phyloP scores from a whole-genome alignment of 30 jellyfish, hydroid and myxozoan genomes.

The Hydractinia symbiolongicarpus region DNA sequence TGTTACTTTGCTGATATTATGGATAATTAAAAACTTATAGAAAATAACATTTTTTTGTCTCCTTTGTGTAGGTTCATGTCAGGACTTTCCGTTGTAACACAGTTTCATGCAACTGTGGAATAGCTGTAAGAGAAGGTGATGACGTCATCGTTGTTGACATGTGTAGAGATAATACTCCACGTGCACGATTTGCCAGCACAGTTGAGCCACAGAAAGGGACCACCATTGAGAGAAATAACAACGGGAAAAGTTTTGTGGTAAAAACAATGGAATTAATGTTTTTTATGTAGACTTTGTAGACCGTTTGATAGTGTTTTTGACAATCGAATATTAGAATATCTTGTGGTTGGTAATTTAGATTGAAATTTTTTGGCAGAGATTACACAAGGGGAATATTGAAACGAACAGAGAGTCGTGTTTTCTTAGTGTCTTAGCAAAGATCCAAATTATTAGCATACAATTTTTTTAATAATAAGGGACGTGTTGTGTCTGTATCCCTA shows the following conservation, averaged over 20 bases:
- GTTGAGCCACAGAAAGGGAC: conserved; percentile 80
- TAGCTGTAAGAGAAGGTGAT: conserved; percentile 94
- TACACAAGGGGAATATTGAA: too few relatives aligned
- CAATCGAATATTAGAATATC: too few relatives aligned
- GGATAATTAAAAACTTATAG: too few relatives aligned
- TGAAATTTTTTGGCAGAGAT: too few relatives aligned
- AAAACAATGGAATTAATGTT: not conserved
- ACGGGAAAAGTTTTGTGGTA: conserved; percentile 81
- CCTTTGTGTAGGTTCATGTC: conserved; percentile 59
- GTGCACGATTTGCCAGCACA: conserved; percentile 75
- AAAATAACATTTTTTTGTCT: not conserved
- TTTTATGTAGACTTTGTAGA: not conserved
- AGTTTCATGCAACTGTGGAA: conserved; percentile 88
- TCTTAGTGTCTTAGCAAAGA: too few relatives aligned
- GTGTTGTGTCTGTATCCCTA: too few relatives aligned
- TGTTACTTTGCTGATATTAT: too few relatives aligned
- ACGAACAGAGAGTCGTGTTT: too few relatives aligned
- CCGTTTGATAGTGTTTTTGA: too few relatives aligned
- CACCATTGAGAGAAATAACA: conserved; percentile 44
- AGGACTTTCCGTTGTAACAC: conserved; percentile 82
- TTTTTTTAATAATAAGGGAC: too few relatives aligned
- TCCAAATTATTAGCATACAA: too few relatives aligned
- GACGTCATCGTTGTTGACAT: conserved; percentile 79
- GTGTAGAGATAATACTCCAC: conserved; percentile 80
- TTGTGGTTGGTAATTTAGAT: too few relatives aligned